phyloP scores from a whole-genome alignment of 2,797 vertebrate species.

The Thunnus albacares region DNA sequence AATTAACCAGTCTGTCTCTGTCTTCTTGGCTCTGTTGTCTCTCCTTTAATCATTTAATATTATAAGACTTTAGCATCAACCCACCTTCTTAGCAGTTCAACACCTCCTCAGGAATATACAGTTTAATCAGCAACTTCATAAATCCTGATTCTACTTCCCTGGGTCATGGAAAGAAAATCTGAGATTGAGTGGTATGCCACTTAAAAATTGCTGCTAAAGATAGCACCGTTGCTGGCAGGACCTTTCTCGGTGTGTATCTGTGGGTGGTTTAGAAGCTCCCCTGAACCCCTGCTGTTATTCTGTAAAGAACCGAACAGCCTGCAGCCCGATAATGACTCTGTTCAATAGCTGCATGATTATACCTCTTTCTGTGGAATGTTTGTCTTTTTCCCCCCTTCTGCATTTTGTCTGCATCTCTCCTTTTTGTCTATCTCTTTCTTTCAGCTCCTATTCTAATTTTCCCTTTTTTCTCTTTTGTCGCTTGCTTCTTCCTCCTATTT shows the following conservation, averaged over 20 bases:
- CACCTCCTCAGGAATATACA: slow-evolving; percentile 58
- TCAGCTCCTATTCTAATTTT: slow-evolving; percentile 39
- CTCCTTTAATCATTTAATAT: slow-evolving; percentile 43
- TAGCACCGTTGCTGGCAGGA: slow-evolving; percentile 75
- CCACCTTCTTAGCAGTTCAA: slow-evolving; percentile 50
- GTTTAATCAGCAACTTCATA: slow-evolving; percentile 65
- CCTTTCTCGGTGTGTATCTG: slow-evolving; percentile 68
- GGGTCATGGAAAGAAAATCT: slow-evolving; percentile 64
- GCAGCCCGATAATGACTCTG: slow-evolving; percentile 81
- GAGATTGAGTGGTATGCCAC: slow-evolving; percentile 69
- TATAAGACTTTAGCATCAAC: slow-evolving; percentile 46
- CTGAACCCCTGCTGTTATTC: slow-evolving; percentile 78
- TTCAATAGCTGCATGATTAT: slow-evolving; percentile 84
- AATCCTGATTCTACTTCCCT: slow-evolving; percentile 62
- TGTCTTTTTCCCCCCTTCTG: slow-evolving; percentile 65
- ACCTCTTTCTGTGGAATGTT: slow-evolving; percentile 81
- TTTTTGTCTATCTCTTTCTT: slow-evolving; percentile 57
- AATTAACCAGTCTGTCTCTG: slow-evolving; percentile 26
- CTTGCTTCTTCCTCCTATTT: slow-evolving; percentile 20
- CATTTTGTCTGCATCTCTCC: slow-evolving; percentile 63
- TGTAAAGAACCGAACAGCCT: slow-evolving; percentile 82
- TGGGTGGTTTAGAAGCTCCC: slow-evolving; percentile 77
- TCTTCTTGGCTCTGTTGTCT: slow-evolving; percentile 18
- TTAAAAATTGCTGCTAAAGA: slow-evolving; percentile 75
- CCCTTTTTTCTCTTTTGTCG: slow-evolving; percentile 40